Evolutionary conservation across 2,113 vertebrate species (phyloP), one percentile per base, ranked within the genome.

Genomic region (Galeopterus variegatus): DNA sequence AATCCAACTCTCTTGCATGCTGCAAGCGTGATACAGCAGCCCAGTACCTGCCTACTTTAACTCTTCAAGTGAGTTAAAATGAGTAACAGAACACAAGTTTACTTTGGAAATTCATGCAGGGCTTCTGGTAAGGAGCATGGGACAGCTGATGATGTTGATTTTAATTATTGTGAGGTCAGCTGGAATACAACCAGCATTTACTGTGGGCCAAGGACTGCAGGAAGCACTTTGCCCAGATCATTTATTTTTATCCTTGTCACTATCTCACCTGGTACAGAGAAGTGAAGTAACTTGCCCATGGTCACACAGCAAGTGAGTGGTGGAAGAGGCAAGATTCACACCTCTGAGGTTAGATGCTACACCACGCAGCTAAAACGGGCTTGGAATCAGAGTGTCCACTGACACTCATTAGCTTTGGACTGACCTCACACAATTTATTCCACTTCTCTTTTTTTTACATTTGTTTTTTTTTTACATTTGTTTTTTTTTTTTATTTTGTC

Each of bases 171-270:
- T 0, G 50, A 28, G 0, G 1, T 23, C 9, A 14, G 15, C 69
- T 45, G 48, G 4, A 2, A 10, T 8, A 10, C 0, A 7, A 1
- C 45, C 28, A 17, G 31, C 0, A 0, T 6, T 31, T 15, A 2
- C n/a, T 17, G 0, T 1, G 33, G 5, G 17, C 82, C 60, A 2
- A 41, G 5, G 62, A 12, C 5, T 2, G 5, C 52, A 3, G 41
- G 3, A 0, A 26, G 62, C 45, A 6, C 48, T 19, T 7, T 11
- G 23, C 26, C 64, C 33, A 8, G 2, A 2, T 19, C 12, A 0
- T 13, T 50, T 21, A 28, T 24, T 69, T 64, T 14, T 3, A 23
- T 26, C 24, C 19, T 73, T 52, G 6, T 31, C 23, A 26, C 31
- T 21, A 3, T 28, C n/a, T 50, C 21, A 11, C 1, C 0, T 0